Evolutionary conservation across 1,140 invertebrate species (phyloP), one percentile per base, ranked within the genome.

Genomic region (Meloidogyne floridensis): DNA sequence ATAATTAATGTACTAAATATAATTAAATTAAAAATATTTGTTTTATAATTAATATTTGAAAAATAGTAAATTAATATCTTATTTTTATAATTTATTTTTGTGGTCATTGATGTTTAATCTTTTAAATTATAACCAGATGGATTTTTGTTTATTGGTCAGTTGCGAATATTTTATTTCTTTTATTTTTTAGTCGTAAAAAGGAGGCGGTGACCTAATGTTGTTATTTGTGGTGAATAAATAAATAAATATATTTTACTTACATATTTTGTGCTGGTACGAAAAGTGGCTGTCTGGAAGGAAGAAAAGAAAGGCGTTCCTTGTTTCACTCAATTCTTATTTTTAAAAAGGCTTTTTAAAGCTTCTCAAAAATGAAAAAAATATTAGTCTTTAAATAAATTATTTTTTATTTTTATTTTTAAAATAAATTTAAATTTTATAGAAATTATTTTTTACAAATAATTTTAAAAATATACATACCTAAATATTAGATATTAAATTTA

Each of bases 61-160:
- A 20, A 20, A 20, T 20, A 20, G 20, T n/a, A 65, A n/a, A 65
- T 65, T n/a, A n/a, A 47, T 47, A 65, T n/a, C n/a, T n/a, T 65
- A 59, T 65, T 32, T 32, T 32, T 32, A 1, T 32, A 1, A n/a
- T 3, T 65, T 65, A n/a, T 65, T 65, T 65, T 65, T 65, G 10
- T 65, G 59, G 59, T 65, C 59, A 65, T 65, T 65, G 59, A n/a
- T 65, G 15, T 65, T 65, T 65, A 65, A 65, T 65, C 59, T 65
- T 11, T 65, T 18, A 65, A 65, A 65, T 15, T 59, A 59, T 3
- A 47, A 47, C 47, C 47, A 47, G 47, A 5, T 2, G 15, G n/a
- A 65, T 7, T 65, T 65, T 65, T 65, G n/a, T 11, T 65, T 65
- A n/a, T 65, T 65, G 59, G 59, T 65, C 59, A 65, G 4, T 65